Percentiles rank a stretch among this genome's conserved stretches.
phyloP scores from a whole-genome alignment of 1,140 invertebrate species.

The Prorops nasuta region DNA sequence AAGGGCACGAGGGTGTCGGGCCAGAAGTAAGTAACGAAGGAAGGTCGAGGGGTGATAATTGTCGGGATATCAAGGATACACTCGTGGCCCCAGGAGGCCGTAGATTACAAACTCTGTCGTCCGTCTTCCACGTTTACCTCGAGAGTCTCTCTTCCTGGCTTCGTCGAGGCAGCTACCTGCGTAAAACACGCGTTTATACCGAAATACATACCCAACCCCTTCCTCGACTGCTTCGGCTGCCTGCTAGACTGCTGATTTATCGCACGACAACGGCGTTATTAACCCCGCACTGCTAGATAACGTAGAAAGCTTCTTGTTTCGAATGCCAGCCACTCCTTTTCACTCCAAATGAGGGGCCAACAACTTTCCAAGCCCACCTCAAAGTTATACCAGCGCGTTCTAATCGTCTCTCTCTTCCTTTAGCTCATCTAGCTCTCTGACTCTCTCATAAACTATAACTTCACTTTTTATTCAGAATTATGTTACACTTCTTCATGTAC shows the following conservation, averaged over 20 bases:
- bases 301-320: slow-evolving; percentile 12
- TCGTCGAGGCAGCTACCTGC: slow-evolving; percentile 3
- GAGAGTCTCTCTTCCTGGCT: slow-evolving; percentile 7
- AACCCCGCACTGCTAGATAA: slow-evolving; percentile 6
- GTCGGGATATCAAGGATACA: slow-evolving; percentile 27
- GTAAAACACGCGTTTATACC: slow-evolving; percentile 20
- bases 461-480: too few relatives aligned
- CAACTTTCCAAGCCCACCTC: too few relatives aligned
- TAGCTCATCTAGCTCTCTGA: too few relatives aligned
- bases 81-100: slow-evolving; percentile 16
- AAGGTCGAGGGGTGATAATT: slow-evolving; percentile 36
- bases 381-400: too few relatives aligned
- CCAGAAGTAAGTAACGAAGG: slow-evolving; percentile 23
- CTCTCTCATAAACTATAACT: too few relatives aligned
- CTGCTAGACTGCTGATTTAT: slow-evolving; percentile 18
- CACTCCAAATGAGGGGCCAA: too few relatives aligned
- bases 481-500: too few relatives aligned
- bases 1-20: slow-evolving; percentile 13
- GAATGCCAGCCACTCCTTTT: slow-evolving; percentile 1
- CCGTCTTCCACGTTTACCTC: slow-evolving; percentile 5
- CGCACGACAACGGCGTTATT: slow-evolving; percentile 22
- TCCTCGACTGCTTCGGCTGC: background rate
- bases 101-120: slow-evolving; percentile 28
- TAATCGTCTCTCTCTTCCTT: too few relatives aligned
- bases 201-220: background rate